These are phyloP conservation scores for Ladona fulva DNA, from an alignment of 1,140 invertebrate species.

Conservation along the genomic window DNA sequence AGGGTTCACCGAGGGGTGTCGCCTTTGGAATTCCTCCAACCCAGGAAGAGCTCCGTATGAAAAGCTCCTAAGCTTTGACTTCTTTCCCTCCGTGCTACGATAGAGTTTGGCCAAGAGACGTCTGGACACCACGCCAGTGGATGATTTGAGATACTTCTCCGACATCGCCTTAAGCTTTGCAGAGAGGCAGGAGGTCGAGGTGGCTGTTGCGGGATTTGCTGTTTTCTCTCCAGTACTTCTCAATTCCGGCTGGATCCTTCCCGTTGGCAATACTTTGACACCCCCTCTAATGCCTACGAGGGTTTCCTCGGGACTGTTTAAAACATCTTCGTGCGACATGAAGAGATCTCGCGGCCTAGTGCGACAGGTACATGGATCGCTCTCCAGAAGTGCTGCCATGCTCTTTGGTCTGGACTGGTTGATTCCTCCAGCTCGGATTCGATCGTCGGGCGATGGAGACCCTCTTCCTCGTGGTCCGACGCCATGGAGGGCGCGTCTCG, in stretches of 20 bases:
- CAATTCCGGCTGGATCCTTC: conserved; percentile 16
- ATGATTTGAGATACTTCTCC: conserved; percentile 56
- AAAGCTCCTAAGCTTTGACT: conserved; percentile 58
- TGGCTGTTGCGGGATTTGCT: not conserved
- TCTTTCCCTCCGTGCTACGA: conserved; percentile 32
- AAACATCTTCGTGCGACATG: conserved; percentile 10
- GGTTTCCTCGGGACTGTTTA: not conserved
- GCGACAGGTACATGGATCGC: not conserved
- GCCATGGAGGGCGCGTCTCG: not conserved
- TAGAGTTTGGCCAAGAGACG: conserved; percentile 59
- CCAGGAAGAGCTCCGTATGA: conserved; percentile 64
- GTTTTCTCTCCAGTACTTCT: not conserved
- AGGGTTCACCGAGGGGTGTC: conserved; percentile 38
- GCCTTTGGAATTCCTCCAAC: conserved; percentile 57
- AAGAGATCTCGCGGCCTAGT: not conserved
- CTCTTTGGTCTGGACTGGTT: no score
- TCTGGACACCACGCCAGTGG: conserved; percentile 40
- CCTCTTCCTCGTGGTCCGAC: not conserved
- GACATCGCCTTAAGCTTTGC: conserved; percentile 61
- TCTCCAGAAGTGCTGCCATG: no score
- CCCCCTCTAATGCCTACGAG: not conserved
- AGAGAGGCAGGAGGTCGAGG: conserved; percentile 42
- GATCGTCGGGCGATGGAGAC: not conserved
- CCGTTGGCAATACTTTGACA: no score
- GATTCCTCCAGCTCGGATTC: no score